A percentile compares a stretch with the other conserved stretches of the same genome.
phyloP scores from a whole-genome alignment of 2,797 vertebrate species.

The Ibycter americanus region DNA sequence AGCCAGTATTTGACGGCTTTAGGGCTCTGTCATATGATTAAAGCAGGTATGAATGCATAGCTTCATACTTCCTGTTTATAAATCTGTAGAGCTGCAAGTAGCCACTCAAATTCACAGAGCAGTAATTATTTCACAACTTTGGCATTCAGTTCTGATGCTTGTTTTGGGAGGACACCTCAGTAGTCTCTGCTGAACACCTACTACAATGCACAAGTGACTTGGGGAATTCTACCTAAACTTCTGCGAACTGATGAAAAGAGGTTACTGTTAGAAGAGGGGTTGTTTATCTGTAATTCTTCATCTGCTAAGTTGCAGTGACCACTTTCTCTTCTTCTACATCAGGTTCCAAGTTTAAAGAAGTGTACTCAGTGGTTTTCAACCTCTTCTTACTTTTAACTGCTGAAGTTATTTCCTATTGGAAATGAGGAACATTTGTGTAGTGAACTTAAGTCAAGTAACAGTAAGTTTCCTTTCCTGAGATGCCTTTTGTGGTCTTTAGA shows the following conservation, averaged over 20 bases:
- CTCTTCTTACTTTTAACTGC: neutral
- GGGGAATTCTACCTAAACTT: neutral
- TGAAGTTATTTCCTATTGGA: conserved; percentile 7
- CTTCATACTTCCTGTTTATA: conserved; percentile 66
- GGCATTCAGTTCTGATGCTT: conserved; percentile 11
- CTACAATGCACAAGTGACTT: neutral
- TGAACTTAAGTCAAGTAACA: neutral
- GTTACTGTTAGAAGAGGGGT: neutral
- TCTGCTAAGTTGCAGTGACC: neutral
- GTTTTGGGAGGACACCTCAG: conserved; percentile 32
- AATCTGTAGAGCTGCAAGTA: conserved; percentile 14
- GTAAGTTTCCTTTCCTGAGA: neutral
- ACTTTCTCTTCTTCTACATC: neutral
- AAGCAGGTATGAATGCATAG: conserved; percentile 54
- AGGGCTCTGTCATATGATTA: conserved; percentile 40
- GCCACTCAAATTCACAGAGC: neutral
- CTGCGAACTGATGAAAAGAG: neutral
- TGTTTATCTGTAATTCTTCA: neutral
- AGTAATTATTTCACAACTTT: conserved; percentile 63
- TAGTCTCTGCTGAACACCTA: neutral
- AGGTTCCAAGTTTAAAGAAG: neutral
- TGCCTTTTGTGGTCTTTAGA: neutral
- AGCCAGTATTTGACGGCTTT: conserved; percentile 38
- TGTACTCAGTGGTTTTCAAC: neutral
- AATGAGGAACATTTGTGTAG: neutral